Evolutionary conservation across 1,140 invertebrate species (phyloP), one percentile per base, ranked within the genome.

Genomic region (Aphis craccivora): DNA sequence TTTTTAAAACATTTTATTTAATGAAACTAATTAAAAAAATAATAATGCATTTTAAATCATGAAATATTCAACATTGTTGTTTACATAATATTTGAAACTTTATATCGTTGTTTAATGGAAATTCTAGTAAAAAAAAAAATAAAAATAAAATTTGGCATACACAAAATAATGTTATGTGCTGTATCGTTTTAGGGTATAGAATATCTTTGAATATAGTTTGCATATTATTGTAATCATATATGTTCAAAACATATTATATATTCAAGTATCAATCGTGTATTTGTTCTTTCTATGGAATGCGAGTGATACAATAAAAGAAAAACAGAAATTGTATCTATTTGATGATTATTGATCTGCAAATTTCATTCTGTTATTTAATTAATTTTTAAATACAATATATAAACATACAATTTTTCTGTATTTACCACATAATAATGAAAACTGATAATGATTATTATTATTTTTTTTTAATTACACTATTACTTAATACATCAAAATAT

Each of bases 261-360:
- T 48, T 48, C 86, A 35, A 43, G 87, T 90, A 90, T 67, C 89
- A 90, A 90, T 43, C 89, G 89, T 90, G 89, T 90, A 90, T 90
- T 53, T 53, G 48, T 67, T 60, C 14, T 60, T 43, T 67, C 60
- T 25, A 8, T 90, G 53, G 89, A 90, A 90, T 43, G 20, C 89
- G 89, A 90, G 43, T 67, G 89, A 60, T 90, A 90, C 53, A 43
- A 40, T 18, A 40, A 76, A 25, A 25, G 3, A 0, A 84, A 84
- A 84, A 40, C 40, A 5, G 40, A 84, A 25, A 45, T 43, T 30
- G 23, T 51, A 88, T 88, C 18, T 48, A 18, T n/a, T 88, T 51
- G 86, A 88, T 48, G 86, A 51, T n/a, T n/a, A 35, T 88, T 51
- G 30, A 22, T n/a, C 43, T 83, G n/a, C 30, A n/a, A 18, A 76